Percentiles rank a stretch among this genome's conserved stretches.
These are phyloP conservation scores for Latrodectus hesperus DNA, from an alignment of 2,888 invertebrate genomes.

Conservation along the genomic window DNA sequence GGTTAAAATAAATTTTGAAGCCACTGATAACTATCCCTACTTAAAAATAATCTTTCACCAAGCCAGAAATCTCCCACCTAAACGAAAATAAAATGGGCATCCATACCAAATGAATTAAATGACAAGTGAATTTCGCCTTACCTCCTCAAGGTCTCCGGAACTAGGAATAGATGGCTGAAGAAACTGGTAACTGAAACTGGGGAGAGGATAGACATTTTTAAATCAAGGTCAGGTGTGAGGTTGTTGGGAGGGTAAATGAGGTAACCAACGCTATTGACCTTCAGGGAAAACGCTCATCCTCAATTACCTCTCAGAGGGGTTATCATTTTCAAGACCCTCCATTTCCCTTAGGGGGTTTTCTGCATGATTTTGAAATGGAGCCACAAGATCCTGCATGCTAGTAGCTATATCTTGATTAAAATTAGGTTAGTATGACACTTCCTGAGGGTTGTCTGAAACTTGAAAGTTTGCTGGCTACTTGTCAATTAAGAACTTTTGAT, in stretches of 20 bases:
- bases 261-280: conserved; percentile 60
- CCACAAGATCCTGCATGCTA: conserved; percentile 10
- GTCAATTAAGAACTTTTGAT: too few relatives aligned
- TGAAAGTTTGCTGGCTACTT: not conserved
- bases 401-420: not conserved
- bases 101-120: too few relatives aligned
- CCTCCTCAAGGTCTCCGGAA: conserved; percentile 56
- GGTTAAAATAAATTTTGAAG: too few relatives aligned
- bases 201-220: conserved; percentile 42
- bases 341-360: conserved; percentile 29
- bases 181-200: conserved; percentile 39
- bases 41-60: too few relatives aligned
- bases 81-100: too few relatives aligned
- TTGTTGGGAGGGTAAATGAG: conserved; percentile 40
- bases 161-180: conserved; percentile 35
- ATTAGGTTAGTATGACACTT: conserved; percentile 60
- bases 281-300: conserved; percentile 33
- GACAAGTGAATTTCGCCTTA: conserved; percentile 14
- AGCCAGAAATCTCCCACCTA: too few relatives aligned
- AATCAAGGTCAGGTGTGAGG: conserved; percentile 59
- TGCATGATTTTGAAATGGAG: conserved; percentile 43
- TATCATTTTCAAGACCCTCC: conserved; percentile 10
- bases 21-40: too few relatives aligned
- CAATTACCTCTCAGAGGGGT: conserved; percentile 23
- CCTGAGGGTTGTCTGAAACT: conserved; percentile 22